Evolutionary conservation across 2,113 vertebrate species (phyloP), one percentile per base, ranked within the genome.

Genomic region (Echinops telfairi): DNA sequence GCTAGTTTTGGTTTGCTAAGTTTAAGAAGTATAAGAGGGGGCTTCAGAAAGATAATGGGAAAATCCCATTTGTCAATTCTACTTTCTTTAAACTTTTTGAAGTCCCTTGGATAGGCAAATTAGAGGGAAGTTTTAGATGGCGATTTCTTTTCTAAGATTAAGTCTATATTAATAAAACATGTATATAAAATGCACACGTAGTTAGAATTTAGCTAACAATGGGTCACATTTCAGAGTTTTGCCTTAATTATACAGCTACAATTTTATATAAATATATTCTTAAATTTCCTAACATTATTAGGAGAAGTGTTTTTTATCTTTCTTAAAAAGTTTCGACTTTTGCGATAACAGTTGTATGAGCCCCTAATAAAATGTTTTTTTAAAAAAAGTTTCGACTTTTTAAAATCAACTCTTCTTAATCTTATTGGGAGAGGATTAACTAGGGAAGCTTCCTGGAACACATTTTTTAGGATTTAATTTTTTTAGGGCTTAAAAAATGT

Each of bases 311-410:
- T 62, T 62, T 20, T 22, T 31, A 73, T 75, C 60, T 88, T 88
- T 88, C n/a, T 84, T 57, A 83, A 53, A 23, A 79, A 12, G 36
- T 78, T 94, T 79, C 57, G 47, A 6, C 12, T 75, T 90, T 66
- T 40, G n/a, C n/a, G n/a, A n/a, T n/a, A n/a, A n/a, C n/a, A n/a
- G n/a, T n/a, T n/a, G n/a, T n/a, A n/a, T n/a, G n/a, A n/a, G n/a
- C n/a, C n/a, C n/a, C n/a, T n/a, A n/a, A n/a, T n/a, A n/a, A n/a
- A n/a, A n/a, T n/a, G n/a, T n/a, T n/a, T n/a, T n/a, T n/a, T n/a
- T n/a, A n/a, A n/a, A 83, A 53, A 23, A 79, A 12, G 36, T 78
- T 94, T 79, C 57, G 47, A 6, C 12, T 75, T 90, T 66, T 40
- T 60, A 57, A 93, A 73, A 70, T 70, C 14, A 29, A 23, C 78